Percentiles rank a stretch among this genome's conserved stretches.
Conservation (phyloP, 1,140 invertebrate genomes). For the Zaprionus camerounensis region DNA sequence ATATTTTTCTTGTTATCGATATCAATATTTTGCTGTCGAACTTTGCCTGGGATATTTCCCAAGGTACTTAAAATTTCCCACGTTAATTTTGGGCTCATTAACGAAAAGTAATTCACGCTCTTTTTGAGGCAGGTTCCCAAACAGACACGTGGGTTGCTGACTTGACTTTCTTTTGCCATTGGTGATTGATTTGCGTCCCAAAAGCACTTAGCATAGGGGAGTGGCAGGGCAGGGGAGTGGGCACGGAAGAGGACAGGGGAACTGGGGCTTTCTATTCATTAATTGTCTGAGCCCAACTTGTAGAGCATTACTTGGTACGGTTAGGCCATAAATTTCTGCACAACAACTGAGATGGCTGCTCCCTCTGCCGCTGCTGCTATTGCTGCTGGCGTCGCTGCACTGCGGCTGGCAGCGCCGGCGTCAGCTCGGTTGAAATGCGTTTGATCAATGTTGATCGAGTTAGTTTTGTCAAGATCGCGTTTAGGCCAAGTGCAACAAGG, state of each 20-base stretch:
- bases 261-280: conserved; percentile 57
- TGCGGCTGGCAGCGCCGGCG: conserved; percentile 50
- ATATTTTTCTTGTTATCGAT: background rate
- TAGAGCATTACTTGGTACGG: conserved; percentile 62
- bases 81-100: conserved; percentile 34
- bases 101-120: conserved; percentile 16
- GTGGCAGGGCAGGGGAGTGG: conserved; percentile 20
- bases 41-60: background rate
- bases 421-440: conserved; percentile 80
- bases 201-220: conserved; percentile 45
- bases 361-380: background rate
- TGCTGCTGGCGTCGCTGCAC: conserved; percentile 36
- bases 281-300: conserved; percentile 38
- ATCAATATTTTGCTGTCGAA: background rate
- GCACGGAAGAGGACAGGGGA: background rate
- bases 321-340: conserved; percentile 67
- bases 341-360: conserved; percentile 30
- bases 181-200: conserved; percentile 47
- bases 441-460: conserved; percentile 79
- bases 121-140: conserved; percentile 15
- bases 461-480: conserved; percentile 83
- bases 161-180: conserved; percentile 51
- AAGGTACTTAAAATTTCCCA: conserved; percentile 31
- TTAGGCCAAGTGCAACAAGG: conserved; percentile 64
- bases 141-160: conserved; percentile 10